Conservation (phyloP, 1,140 invertebrate species). For the Thaumetopoea pityocampa region DNA sequence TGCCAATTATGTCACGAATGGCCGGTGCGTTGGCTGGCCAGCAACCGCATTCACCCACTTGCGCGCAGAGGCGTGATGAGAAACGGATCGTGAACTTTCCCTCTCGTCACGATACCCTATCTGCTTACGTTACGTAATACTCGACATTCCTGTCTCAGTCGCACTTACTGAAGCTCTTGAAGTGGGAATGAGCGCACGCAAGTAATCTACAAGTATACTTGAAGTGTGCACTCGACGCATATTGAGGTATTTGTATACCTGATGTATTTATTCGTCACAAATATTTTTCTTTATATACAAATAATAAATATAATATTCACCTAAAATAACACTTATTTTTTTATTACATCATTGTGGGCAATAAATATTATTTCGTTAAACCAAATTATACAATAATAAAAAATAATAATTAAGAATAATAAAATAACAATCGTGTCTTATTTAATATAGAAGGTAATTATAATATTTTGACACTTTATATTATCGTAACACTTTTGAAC, state of each 20-base stretch:
- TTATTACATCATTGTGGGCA: too few species aligned
- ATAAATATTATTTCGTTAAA: too few species aligned
- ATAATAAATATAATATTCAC: constrained; percentile 3
- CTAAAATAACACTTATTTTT: too few species aligned
- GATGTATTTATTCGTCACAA: too few species aligned
- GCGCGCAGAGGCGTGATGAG: constrained; percentile 60
- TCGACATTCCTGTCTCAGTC: constrained; percentile 21
- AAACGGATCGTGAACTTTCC: constrained; percentile 60
- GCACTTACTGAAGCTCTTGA: constrained; percentile 4
- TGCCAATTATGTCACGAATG: constrained; percentile 67
- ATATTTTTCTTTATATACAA: background rate
- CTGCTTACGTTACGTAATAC: constrained; percentile 32
- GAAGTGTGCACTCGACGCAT: too few species aligned
- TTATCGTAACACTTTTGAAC: too few species aligned
- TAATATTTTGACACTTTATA: too few species aligned
- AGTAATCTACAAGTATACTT: constrained; percentile 5
- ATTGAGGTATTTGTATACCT: too few species aligned
- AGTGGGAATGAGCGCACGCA: constrained; percentile 13
- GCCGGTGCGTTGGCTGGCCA: constrained; percentile 58
- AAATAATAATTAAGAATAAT: too few species aligned
- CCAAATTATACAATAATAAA: too few species aligned
- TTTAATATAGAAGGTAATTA: too few species aligned
- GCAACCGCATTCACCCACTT: constrained; percentile 68
- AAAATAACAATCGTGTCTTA: too few species aligned
- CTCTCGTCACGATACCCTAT: constrained; percentile 58